Percentiles rank a stretch among this genome's conserved stretches.
phyloP scores from a whole-genome alignment of 2,113 vertebrate genomes.

The Oreochromis aureus region DNA sequence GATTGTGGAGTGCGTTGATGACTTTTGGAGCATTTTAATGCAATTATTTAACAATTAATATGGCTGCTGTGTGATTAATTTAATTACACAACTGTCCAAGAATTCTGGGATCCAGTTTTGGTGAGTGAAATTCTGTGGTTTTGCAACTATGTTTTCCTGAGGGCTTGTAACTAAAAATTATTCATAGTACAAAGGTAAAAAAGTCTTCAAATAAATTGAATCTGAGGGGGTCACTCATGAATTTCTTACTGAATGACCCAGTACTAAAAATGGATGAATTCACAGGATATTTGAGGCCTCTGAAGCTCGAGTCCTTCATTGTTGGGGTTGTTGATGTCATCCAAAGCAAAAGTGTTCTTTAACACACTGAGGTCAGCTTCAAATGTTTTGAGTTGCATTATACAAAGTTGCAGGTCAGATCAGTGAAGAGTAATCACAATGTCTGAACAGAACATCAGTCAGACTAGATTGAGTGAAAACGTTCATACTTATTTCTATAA shows the following conservation, averaged over 20 bases:
- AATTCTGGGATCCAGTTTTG: background rate
- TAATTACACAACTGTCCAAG: no score
- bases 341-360: background rate
- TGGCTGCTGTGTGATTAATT: background rate
- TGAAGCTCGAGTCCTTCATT: background rate
- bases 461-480: background rate
- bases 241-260: background rate
- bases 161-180: background rate
- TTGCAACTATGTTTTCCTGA: background rate
- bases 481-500: background rate
- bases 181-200: background rate
- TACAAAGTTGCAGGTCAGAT: background rate
- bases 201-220: background rate
- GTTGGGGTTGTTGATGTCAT: background rate
- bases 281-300: background rate
- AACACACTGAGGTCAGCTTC: background rate
- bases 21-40: background rate
- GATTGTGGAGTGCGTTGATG: background rate
- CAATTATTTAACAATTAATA: background rate
- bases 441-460: background rate
- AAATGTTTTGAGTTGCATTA: background rate
- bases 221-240: background rate
- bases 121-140: background rate
- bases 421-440: background rate
- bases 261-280: background rate